Percentiles rank a stretch among this genome's conserved stretches.
phyloP scores from a whole-genome alignment of 1,140 invertebrate species.

The Scaptomyza montana region DNA sequence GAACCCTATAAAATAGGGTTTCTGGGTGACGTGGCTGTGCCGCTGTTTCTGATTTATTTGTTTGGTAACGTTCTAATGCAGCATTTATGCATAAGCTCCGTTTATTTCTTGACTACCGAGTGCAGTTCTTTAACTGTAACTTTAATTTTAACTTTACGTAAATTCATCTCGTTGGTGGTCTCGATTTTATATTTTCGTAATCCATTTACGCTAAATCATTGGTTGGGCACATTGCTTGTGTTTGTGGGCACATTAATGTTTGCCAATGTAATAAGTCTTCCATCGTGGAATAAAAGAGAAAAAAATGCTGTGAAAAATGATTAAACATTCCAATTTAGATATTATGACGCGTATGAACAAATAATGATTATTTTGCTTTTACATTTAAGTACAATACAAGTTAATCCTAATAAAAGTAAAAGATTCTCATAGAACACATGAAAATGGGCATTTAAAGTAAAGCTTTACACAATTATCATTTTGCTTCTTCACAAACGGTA shows the following conservation, averaged over 20 bases:
- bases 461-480: constrained; percentile 16
- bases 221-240: constrained; percentile 95
- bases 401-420: constrained; percentile 67
- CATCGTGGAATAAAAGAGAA: not conserved
- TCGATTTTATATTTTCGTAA: constrained; percentile 98
- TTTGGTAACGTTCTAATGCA: constrained; percentile 95
- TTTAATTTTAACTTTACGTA: constrained; percentile 96
- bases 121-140: constrained; percentile 97
- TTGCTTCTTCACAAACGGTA: constrained; percentile 4
- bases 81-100: constrained; percentile 97
- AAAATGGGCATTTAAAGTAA: constrained; percentile 44
- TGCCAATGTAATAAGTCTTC: constrained; percentile 52
- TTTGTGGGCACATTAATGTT: constrained; percentile 97
- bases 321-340: constrained; percentile 45
- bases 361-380: constrained; percentile 54
- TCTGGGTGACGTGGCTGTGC: constrained; percentile 85
- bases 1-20: constrained; percentile 82
- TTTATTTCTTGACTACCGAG: constrained; percentile 97
- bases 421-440: constrained; percentile 51
- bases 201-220: constrained; percentile 95
- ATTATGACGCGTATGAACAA: constrained; percentile 36
- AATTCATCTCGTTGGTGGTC: constrained; percentile 97
- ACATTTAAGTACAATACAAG: constrained; percentile 78
- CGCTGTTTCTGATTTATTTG: constrained; percentile 91
- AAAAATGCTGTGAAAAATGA: constrained; percentile 40